Evolutionary conservation across 2,888 invertebrate genomes (phyloP), one percentile per base, ranked within the genome.

Genomic region (Heliconius charithonia): DNA sequence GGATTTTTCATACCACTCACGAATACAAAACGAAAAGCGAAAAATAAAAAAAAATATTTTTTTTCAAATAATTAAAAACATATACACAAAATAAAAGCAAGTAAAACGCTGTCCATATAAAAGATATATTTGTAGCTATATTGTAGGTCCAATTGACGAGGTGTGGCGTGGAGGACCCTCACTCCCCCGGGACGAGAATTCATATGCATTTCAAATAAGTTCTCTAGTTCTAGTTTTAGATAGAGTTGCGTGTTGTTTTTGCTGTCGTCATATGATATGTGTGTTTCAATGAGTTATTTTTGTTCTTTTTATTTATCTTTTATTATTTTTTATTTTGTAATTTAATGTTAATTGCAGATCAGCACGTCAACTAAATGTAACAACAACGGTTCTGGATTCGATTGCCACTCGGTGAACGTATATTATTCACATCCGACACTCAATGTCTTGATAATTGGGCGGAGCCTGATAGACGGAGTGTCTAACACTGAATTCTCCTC

Each of bases 161-260:
- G 74, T 74, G 62, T 74, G 63, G 65, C 27, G 41, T 69, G 41
- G 41, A 41, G 37, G 69, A 74, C 74, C 63, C 74, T 74, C 74
- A 63, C 13, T 65, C 74, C 74, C 63, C 27, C 63, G 74, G 41
- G 74, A 74, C 41, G 65, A 65, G 63, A 29, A 74, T 74, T 74
- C 74, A 74, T 27, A 74, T 74, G 74, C 74, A 74, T 74, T 74
- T 22, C 74, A 65, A 74, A 74, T 74, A 41, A 45, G 63, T 41
- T 63, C 13, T 27, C 63, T 65, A 32, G 29, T 41, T 69, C n/a
- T 32, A 72, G 37, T 74, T 74, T 74, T 41, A 74, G 62, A 63
- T 63, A 22, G 27, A 41, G 27, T 13, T 41, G 25, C 25, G 37
- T 62, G 16, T 62, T 62, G n/a, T 63, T 74, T 74, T 74, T 22